A percentile compares a stretch with the other conserved stretches of the same genome.
Evolutionary conservation across 2,888 invertebrate genomes (phyloP).

Genomic region (Acronicta leporina): DNA sequence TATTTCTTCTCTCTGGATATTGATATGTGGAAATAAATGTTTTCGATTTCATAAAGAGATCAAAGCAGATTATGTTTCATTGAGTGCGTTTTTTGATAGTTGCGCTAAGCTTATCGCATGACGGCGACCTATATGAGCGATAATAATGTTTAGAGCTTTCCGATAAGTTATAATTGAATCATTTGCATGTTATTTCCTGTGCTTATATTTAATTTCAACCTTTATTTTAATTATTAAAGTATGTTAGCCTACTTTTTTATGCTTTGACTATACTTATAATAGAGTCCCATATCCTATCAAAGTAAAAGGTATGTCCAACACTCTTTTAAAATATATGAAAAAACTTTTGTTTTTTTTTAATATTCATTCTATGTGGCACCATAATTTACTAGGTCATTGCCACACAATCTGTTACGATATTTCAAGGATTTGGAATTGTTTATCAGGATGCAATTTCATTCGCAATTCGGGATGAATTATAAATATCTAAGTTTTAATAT

Average conservation of each 20-base stretch:
- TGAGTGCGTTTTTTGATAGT: constrained; percentile 34
- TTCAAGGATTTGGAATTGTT: constrained; percentile 22
- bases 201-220: constrained; percentile 13
- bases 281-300: background rate
- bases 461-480: constrained; percentile 42
- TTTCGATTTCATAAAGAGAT: constrained; percentile 27
- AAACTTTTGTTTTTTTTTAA: too few species aligned
- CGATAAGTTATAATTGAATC: constrained; percentile 55
- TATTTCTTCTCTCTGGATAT: background rate
- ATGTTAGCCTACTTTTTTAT: background rate
- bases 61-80: constrained; percentile 36
- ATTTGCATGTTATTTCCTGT: constrained; percentile 49
- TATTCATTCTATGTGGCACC: too few species aligned
- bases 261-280: background rate
- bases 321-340: too few species aligned
- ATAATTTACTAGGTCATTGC: background rate
- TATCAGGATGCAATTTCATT: constrained; percentile 38
- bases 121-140: constrained; percentile 46
- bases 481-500: constrained; percentile 37
- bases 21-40: background rate
- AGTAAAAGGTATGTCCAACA: too few species aligned
- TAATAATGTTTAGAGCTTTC: constrained; percentile 47
- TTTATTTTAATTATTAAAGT: background rate
- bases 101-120: constrained; percentile 38
- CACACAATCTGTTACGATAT: constrained; percentile 4